Percentiles rank a stretch among this genome's conserved stretches.
These are phyloP conservation scores for Hedychridium roseum DNA, from an alignment of 2,888 invertebrate genomes.

Conservation along the genomic window DNA sequence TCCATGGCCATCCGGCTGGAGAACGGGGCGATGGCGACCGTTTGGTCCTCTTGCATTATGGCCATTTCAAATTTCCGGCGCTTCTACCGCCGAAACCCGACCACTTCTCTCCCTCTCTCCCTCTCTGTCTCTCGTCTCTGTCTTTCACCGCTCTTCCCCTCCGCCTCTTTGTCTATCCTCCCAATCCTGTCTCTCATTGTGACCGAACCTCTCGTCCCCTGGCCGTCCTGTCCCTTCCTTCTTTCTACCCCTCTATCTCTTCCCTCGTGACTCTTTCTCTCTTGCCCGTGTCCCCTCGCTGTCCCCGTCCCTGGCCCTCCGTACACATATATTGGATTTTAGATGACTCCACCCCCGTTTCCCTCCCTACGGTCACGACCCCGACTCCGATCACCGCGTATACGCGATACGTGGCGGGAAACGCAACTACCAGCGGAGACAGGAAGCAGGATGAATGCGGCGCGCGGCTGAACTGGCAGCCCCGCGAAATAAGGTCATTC, in stretches of 20 bases:
- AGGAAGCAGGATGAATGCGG: constrained; percentile 21
- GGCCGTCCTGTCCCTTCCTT: background rate
- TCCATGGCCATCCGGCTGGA: constrained; percentile 22
- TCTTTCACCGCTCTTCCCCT: background rate
- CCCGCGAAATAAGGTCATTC: constrained; percentile 45
- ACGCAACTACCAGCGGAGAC: constrained; percentile 10
- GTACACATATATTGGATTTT: no score
- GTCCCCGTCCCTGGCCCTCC: no score
- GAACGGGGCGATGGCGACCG: constrained; percentile 9
- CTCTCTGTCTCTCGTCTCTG: background rate
- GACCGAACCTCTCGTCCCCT: no score
- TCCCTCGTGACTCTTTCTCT: background rate
- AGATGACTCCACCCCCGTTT: no score
- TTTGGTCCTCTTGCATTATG: constrained; percentile 19
- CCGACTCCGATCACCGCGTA: background rate
- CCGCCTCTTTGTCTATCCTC: background rate
- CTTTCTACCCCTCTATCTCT: background rate
- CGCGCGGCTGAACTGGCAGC: background rate
- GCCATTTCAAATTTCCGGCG: constrained; percentile 40
- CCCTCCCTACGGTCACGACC: no score
- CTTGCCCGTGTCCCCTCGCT: no score
- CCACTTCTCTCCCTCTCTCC: constrained; percentile 6
- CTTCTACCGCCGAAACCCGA: constrained; percentile 17
- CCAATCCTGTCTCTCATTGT: no score
- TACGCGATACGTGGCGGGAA: constrained; percentile 12